Base-by-base conservation (phyloP, 2,113 vertebrate species). In the Chaetops frenatus region DNA sequence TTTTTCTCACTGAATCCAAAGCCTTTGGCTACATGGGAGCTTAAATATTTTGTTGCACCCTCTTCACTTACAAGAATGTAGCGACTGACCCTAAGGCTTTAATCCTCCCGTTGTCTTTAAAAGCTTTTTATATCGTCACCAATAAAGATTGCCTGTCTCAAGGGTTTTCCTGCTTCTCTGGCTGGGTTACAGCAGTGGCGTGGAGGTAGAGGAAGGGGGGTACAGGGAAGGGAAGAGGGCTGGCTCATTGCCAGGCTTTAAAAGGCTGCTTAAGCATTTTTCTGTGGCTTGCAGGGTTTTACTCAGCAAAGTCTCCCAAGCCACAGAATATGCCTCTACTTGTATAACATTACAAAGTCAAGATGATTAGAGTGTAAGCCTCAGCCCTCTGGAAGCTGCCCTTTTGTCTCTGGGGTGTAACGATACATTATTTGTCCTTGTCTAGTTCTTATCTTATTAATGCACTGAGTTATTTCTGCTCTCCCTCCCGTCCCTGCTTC, bases 241-340 rank as follows among this genome's bases (percentile, higher is more conserved):
- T 93, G 94, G 92, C 96, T 90, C 78, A 11, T 28, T 95, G 95
- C 96, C 96, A 97, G 90, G 71, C 42, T 94, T 97, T 96, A 90
- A 97, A 97, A 96, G 95, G 94, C 95, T 92, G 95, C 90, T 96
- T 90, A 97, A 96, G 96, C 96, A 94, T 95, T 97, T 97, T 96
- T 88, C 92, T 96, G 91, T 96, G 94, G 92, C 96, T 97, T 80
- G 81, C 81, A 95, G 95, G 83, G 88, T 88, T 96, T 97, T 96
- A 95, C 90, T 97, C 95, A 96, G 97, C 88, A 84, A 94, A 96
- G 92, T 92, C 96, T 97, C 92, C 86, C 90, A 96, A 97, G 95
- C 96, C 96, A 95, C 96, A 96, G 94, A 95, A 96, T 97, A 94
- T 80, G 96, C 86, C 95, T 88, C 80, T 94, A 80, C 96, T 97